Conservation (phyloP, 1,140 invertebrate genomes). For the Condylostylus longicornis region DNA sequence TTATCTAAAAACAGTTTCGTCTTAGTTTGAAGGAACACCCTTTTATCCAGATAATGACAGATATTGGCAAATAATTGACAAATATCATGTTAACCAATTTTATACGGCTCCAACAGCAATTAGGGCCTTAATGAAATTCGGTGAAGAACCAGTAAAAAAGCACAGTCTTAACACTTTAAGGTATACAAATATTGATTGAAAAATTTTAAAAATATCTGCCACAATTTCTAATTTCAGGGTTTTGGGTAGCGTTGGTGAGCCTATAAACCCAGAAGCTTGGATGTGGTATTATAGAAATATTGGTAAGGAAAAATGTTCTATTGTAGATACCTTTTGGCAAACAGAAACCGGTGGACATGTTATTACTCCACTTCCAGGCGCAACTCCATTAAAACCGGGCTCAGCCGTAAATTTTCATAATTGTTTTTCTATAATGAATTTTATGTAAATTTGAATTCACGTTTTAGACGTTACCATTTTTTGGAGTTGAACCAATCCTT, state of each 20-base stretch:
- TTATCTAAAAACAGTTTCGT: conserved; percentile 13
- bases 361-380: conserved; percentile 85
- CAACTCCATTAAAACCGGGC: conserved; percentile 91
- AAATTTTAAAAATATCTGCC: not conserved
- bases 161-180: conserved; percentile 37
- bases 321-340: conserved; percentile 98
- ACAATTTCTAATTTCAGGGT: conserved; percentile 38
- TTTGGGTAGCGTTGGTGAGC: conserved; percentile 90
- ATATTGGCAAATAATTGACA: conserved; percentile 85
- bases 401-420: conserved; percentile 65
- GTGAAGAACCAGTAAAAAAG: conserved; percentile 58
- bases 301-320: conserved; percentile 66
- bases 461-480: conserved; percentile 85
- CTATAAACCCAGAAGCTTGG: conserved; percentile 97
- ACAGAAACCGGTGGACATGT: conserved; percentile 95
- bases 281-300: conserved; percentile 87
- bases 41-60: conserved; percentile 78
- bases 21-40: conserved; percentile 90
- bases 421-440: not conserved
- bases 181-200: conserved; percentile 17
- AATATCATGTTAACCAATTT: conserved; percentile 91
- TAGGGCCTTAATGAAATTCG: conserved; percentile 87
- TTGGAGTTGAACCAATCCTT: conserved; percentile 79
- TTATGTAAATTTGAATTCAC: conserved; percentile 1
- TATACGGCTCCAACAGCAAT: conserved; percentile 98